Evolutionary conservation across 2,113 vertebrate genomes (phyloP), one percentile per base, ranked within the genome.

Genomic region (Gymnorhina tibicen): DNA sequence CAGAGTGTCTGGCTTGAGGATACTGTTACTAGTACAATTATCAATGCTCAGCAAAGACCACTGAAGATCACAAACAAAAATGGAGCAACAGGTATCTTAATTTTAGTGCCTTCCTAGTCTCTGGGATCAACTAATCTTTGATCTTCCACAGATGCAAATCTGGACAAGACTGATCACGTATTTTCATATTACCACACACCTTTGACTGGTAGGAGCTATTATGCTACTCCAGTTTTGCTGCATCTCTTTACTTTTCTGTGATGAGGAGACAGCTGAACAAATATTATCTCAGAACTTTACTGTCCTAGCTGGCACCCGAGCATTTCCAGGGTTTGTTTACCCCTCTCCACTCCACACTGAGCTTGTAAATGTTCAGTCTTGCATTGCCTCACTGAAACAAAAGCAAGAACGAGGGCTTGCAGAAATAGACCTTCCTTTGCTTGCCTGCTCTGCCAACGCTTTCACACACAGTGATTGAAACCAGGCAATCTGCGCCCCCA

Each of bases 191-290:
- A 84, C 35, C 79, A 92, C 63, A 41, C 14, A 68, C 11, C 92
- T 97, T 70, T 73, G 62, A 85, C 64, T 95, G 86, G 84, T 42
- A 67, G 67, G 64, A 96, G 93, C 77, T 83, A 42, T 13, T 55
- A 68, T 14, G 6, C 17, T 93, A 74, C 66, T 59, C 82, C 87
- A 95, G 55, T 87, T 85, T 91, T 53, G 56, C 70, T 58, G 33
- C 16, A 74, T 87, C 83, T 95, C 85, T 85, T 87, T 81, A 70
- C 52, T 85, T 49, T 37, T 91, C 77, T 78, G 56, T 66, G 52
- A 81, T 1, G 75, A 91, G 49, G 77, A 93, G 86, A 97, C 98
- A 98, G 98, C 98, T 98, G 98, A 97, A 95, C 93, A 98, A 98
- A 98, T 97, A 98, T 83, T 46, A 50, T 85, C 93, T 84, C 89